Base-by-base conservation (phyloP, 2,888 invertebrate species). In the Coelopa pilipes region DNA sequence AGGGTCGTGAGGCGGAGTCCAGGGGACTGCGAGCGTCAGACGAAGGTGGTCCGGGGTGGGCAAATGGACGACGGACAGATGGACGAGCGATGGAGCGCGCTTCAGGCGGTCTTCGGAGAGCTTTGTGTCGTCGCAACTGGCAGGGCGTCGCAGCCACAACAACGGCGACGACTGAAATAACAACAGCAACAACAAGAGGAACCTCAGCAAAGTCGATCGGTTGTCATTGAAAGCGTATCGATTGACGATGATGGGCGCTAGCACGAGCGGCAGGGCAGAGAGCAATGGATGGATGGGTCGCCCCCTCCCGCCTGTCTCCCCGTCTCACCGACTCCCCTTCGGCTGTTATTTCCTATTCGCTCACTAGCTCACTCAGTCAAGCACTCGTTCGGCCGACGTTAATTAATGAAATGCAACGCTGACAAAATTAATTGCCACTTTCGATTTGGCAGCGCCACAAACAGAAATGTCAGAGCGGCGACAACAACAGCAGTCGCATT, bases 381-480 rank as follows among this genome's bases (percentile, higher is more conserved):
- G 7, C 34, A 34, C 34, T 34, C 34, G 7, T 34, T 34, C 34
- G 7, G 7, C 4, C 34, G 65, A 55, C 65, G 71, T 71, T 71
- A 71, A 71, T 71, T 71, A 65, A 71, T 71, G 45, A 71, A 71
- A 71, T 71, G 71, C 71, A 71, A 71, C 71, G n/a, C 65, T 71
- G 65, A 71, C 71, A 71, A 83, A 83, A 85, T 84, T 84, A 85
- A 85, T 84, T 84, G 83, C 83, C 81, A 82, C 80, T 82, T 81
- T 81, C 78, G 79, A 79, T 80, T 84, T 84, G 84, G 84, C 85
- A 84, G 80, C 76, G 81, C 82, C 80, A 84, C 84, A 84, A 85
- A 84, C 84, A 82, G 81, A 84, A 83, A 83, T 85, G 84, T 83
- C 84, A 84, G 78, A 69, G 74, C 55, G 49, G 47, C 24, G n/a